Base-by-base conservation (phyloP, 2,113 vertebrate genomes). In the Meleagris gallopavo region DNA sequence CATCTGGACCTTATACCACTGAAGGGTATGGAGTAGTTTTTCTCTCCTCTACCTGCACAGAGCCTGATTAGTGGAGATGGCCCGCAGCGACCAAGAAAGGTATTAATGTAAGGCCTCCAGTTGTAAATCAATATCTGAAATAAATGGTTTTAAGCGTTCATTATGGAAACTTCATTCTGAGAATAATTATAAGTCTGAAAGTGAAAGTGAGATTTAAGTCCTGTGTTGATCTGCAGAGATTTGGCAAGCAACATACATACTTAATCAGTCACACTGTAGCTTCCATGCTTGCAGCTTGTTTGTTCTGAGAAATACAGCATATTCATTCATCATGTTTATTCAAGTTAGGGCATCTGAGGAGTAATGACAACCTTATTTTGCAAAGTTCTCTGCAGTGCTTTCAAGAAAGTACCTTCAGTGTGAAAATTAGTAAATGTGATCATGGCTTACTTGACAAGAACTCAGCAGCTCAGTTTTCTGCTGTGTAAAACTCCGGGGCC, bases 81-180 rank as follows among this genome's bases (percentile, higher is more conserved):
- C 71, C 92, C 88, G 92, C 93, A 96, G 86, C 88, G 91, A 62
- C 71, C 69, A 84, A 93, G 94, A 94, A 90, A 72, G 6, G 0
- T 95, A 90, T 88, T 96, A 97, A 90, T 69, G 74, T 61, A 93
- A 91, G 78, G 66, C 91, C 81, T 97, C 94, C 83, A 76, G 88
- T 38, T 91, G 96, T 96, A 97, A 97, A 97, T 97, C 97, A 97
- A 69, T 96, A 91, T 95, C 96, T 95, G 96, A 97, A 97, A 97
- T 94, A 97, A 97, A 96, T 64, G 71, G 24, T 46, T 88, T 57
- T 58, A 94, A 91, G 86, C 94, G 86, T 93, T 97, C 94, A 89
- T 96, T 97, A 89, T 89, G 95, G 96, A 94, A 96, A 94, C 89
- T 95, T 94, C 80, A 95, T 83, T 95, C 93, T 81, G 82, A 96